Evolutionary conservation across 2,888 invertebrate genomes (phyloP), one percentile per base, ranked within the genome.

Genomic region (Aphrophora alni): DNA sequence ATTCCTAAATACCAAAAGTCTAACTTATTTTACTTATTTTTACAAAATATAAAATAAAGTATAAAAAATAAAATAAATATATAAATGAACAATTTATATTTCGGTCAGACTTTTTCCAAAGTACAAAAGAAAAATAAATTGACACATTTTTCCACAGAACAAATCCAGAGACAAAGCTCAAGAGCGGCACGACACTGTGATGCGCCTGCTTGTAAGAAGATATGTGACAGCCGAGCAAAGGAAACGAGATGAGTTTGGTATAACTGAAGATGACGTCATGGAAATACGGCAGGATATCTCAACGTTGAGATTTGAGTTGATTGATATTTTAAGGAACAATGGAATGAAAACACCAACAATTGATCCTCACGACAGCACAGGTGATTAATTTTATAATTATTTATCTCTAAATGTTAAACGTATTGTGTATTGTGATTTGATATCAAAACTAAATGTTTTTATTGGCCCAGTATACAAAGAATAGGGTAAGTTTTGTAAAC

Each of bases 271-370:
- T 88, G 98, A 99, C 88, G 96, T 99, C 83, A 98, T 98, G 92
- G 99, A 99, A 90, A 97, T 98, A 86, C 92, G 98, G 85, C 98
- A 98, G 87, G 98, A 98, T 87, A 97, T 98, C 83, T 97, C 97
- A n/a, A 95, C 97, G 4, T 91, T 98, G 84, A 91, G 97, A 83
- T 98, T 95, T 88, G 98, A 98, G 87, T 90, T 98, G 26, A 93
- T 98, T 78, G 97, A 98, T 86, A 97, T 98, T 86, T 92, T 98
- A 14, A 91, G 93, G 79, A 94, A 93, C 85, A 98, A 98, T 87
- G 97, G 96, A 75, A 96, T 96, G 94, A 91, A 92, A 84, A 96
- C 96, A 0, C 96, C 96, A 0, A 90, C 92, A 84, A 88, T 95
- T 77, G 93, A 93, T 81, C 88, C 91, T 84, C 89, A 93, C 87